Evolutionary conservation across 2,888 invertebrate species (phyloP), one percentile per base, ranked within the genome.

Genomic region (Byasa hedistus): DNA sequence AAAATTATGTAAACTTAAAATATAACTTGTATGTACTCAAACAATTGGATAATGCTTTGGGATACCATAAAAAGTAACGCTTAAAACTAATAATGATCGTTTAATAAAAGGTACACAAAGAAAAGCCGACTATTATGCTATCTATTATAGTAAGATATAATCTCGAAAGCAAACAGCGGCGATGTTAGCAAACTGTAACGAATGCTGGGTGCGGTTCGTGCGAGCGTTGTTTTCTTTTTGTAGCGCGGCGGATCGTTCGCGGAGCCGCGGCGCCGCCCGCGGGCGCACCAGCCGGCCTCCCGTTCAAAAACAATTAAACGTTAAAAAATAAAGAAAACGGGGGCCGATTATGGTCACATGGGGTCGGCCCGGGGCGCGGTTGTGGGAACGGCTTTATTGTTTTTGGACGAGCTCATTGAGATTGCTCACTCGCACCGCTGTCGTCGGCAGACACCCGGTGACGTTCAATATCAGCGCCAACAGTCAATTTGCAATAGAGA

Each of bases 281-380:
- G 82, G 89, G 88, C 85, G 75, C 76, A 74, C 75, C 83, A 78
- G 80, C 82, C 84, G 80, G 79, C 87, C 88, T 88, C 84, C 78
- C 72, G 77, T 83, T 84, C 78, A 76, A 85, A 86, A 90, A 90
- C 89, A 89, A 91, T 89, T 88, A 89, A 80, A 78, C 70, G 78
- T 78, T 77, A 77, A 80, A 82, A 79, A 83, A 79, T 73, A 76
- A 81, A 80, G 79, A 77, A 76, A 80, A 78, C 73, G 72, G 75
- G 74, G 75, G 10, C 0, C 72, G 74, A 75, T 75, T 73, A 73
- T n/a, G 68, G 68, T 70, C 69, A 68, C 73, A 64, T 69, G 72
- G 77, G 79, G 78, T 69, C 73, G 76, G 82, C 84, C 82, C 74
- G 81, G 82, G 85, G 88, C 84, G 84, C 77, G 85, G 79, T 74